Conservation (phyloP, 2,797 vertebrate species). For the Poecilia gillii region DNA sequence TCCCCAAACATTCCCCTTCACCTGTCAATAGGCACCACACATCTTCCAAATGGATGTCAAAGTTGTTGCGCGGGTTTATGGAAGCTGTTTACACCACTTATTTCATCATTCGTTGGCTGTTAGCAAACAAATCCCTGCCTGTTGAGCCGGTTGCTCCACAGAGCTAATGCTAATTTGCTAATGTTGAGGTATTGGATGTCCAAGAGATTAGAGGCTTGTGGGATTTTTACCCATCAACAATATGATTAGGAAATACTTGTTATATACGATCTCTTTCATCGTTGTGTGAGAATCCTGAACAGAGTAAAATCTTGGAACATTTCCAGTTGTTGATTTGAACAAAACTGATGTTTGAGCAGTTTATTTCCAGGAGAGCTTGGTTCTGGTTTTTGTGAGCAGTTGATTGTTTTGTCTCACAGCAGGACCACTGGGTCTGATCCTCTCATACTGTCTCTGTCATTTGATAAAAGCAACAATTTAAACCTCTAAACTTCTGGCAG, state of each 20-base stretch:
- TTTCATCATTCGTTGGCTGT: conserved; percentile 1
- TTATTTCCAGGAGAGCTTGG: conserved; percentile 73
- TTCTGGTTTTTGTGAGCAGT: conserved; percentile 51
- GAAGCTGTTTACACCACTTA: conserved; percentile 55
- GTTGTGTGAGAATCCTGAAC: background rate
- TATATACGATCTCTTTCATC: background rate
- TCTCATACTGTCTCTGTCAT: conserved; percentile 64
- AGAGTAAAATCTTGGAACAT: background rate
- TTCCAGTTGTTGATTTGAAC: conserved; percentile 56
- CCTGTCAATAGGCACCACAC: conserved; percentile 72
- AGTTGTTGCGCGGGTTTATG: conserved; percentile 40
- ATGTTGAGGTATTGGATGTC: background rate
- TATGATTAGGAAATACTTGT: background rate
- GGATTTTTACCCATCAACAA: background rate
- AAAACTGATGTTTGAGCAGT: conserved; percentile 57
- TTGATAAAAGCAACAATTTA: conserved; percentile 78
- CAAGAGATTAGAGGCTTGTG: background rate
- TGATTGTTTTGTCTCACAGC: conserved; percentile 59
- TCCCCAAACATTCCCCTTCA: conserved; percentile 52
- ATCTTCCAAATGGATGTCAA: conserved; percentile 54
- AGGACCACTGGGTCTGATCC: conserved; percentile 70
- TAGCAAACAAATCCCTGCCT: conserved; percentile 42
- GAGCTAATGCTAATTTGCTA: conserved; percentile 5
- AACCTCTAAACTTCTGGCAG: conserved; percentile 64
- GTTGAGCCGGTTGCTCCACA: background rate